These are phyloP conservation scores for Natator depressus DNA, from an alignment of 2,113 vertebrate genomes.

Conservation along the genomic window DNA sequence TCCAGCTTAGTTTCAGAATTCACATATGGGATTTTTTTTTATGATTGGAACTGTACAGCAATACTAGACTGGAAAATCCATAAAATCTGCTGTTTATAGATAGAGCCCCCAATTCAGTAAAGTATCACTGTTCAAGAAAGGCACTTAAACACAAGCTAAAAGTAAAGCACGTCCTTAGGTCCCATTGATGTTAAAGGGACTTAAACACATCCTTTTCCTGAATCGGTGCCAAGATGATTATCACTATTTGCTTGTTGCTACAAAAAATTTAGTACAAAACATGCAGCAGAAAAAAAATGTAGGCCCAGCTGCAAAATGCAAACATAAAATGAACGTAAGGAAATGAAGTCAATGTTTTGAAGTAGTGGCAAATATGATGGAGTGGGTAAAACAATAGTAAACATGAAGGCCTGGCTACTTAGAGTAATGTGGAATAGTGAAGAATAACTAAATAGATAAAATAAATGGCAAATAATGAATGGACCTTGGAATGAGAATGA, in stretches of 20 bases:
- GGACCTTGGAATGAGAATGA: not conserved
- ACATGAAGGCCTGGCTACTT: not conserved
- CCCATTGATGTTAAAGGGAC: not conserved
- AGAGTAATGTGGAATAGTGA: not conserved
- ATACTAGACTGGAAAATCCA: not conserved
- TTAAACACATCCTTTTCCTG: not conserved
- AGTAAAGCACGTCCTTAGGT: not conserved
- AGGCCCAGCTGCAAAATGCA: not conserved
- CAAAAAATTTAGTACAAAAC: not conserved
- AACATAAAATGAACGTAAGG: not conserved
- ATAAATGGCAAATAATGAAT: not conserved
- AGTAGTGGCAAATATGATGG: not conserved
- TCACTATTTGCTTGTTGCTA: not conserved
- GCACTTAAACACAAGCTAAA: not conserved
- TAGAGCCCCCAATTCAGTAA: not conserved
- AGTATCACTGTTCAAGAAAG: not conserved
- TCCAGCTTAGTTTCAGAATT: constrained; percentile 20
- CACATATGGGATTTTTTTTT: not conserved
- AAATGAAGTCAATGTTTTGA: not conserved
- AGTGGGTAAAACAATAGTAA: not conserved
- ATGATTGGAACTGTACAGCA: not conserved
- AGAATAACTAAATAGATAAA: not conserved
- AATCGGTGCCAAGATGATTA: not conserved
- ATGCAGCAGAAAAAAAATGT: not conserved
- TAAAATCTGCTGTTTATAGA: not conserved